Base-by-base conservation (phyloP, 2,113 vertebrate genomes). In the Arothron firmamentum region DNA sequence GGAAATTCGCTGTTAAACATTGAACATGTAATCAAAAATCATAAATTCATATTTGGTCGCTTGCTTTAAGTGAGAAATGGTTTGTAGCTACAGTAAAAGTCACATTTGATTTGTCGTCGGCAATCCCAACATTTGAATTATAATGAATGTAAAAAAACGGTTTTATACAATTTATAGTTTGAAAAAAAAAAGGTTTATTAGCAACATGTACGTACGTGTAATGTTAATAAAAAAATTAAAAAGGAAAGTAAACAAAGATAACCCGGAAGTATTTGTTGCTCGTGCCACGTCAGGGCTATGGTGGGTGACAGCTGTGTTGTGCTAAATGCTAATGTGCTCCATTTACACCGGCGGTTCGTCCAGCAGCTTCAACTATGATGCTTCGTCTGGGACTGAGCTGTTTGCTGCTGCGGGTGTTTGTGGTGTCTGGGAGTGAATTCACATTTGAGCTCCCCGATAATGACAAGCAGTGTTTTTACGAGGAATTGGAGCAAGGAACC, bases 391-490 rank as follows among this genome's bases (percentile, higher is more conserved):
- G 20, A n/a, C 16, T 86, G 14, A 34, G 62, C 31, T 70, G 63
- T 52, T 11, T 86, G 16, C 52, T 86, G 38, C 67, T 65, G 52
- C 11, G 85, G 15, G 52, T 72, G 52, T 59, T 45, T 25, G 18
- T 62, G 54, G 82, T 78, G 53, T 74, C 57, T 43, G 86, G 72
- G 34, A 88, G 88, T 1, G 90, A 92, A 62, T 57, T 93, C 15
- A 91, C 89, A 0, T 93, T 93, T 70, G 89, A 90, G 63, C 82
- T 93, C 11, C 77, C 88, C 0, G 91, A 92, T 65, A 90, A 91
- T 49, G 87, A 89, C 0, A 90, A 90, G 31, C 88, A 92, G n/a
- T 93, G 92, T 80, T 93, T 92, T 76, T 88, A 85, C 69, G 88
- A 93, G 60, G 90, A 92, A 0, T 49, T 92, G 2, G 79, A 90